Percentiles rank a stretch among this genome's conserved stretches.
phyloP scores from a whole-genome alignment of 2,888 invertebrate species.

The Augochlorella aurata region DNA sequence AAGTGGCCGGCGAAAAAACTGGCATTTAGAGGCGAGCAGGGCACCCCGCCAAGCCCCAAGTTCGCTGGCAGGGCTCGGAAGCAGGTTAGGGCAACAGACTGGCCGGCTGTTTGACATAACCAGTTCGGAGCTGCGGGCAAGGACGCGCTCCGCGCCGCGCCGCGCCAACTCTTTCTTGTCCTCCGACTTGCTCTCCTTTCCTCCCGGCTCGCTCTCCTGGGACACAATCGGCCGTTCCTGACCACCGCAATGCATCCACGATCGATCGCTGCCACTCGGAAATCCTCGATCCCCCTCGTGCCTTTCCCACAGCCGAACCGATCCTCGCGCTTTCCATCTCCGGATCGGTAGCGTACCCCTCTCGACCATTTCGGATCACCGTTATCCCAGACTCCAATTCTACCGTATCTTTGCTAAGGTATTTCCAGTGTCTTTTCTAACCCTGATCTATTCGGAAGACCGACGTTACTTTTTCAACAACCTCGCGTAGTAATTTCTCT shows the following conservation, averaged over 20 bases:
- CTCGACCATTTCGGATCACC: neutral
- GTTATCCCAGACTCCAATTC: neutral
- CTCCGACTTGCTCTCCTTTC: slow-evolving; percentile 24
- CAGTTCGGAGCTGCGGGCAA: slow-evolving; percentile 72
- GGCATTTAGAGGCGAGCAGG: slow-evolving; percentile 55
- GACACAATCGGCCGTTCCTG: slow-evolving; percentile 66
- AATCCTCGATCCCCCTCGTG: slow-evolving; percentile 20
- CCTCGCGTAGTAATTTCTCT: too few relatives aligned
- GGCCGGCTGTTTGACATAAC: slow-evolving; percentile 69
- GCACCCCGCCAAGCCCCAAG: slow-evolving; percentile 44
- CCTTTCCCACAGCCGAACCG: neutral
- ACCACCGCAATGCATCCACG: slow-evolving; percentile 65
- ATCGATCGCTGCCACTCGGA: slow-evolving; percentile 54
- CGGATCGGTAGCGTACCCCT: neutral
- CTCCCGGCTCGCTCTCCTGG: slow-evolving; percentile 37
- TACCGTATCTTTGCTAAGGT: too few relatives aligned
- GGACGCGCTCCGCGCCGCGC: slow-evolving; percentile 48
- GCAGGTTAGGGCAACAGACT: slow-evolving; percentile 60
- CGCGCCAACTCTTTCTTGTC: slow-evolving; percentile 17
- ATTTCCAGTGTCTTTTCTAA: too few relatives aligned
- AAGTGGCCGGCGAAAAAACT: slow-evolving; percentile 57
- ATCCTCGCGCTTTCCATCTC: neutral
- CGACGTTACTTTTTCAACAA: too few relatives aligned
- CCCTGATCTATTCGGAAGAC: too few relatives aligned
- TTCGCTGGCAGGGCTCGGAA: slow-evolving; percentile 47